phyloP scores from a whole-genome alignment of 2,797 vertebrate genomes.

The Thaleichthys pacificus region DNA sequence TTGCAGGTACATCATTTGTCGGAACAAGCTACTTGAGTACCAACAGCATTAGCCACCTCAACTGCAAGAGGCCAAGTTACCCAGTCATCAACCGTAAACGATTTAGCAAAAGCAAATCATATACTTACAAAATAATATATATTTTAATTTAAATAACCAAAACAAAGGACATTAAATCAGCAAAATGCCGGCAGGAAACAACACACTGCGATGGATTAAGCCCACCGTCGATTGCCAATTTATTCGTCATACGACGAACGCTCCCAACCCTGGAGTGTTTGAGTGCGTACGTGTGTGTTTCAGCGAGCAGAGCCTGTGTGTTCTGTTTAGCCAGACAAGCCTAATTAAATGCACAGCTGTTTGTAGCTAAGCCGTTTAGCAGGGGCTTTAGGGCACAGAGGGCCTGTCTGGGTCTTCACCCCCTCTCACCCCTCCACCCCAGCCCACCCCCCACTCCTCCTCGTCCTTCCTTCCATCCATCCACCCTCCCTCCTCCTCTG shows the following conservation, averaged over 20 bases:
- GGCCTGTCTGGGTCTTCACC: neutral
- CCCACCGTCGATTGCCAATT: neutral
- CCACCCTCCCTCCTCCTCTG: neutral
- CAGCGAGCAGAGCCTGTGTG: neutral
- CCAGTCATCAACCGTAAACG: too few species aligned
- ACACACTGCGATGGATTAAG: too few species aligned
- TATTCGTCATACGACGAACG: neutral
- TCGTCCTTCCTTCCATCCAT: neutral
- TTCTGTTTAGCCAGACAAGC: neutral
- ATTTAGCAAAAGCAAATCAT: too few species aligned
- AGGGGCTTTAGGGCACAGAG: constrained; percentile 9
- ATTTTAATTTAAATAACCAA: too few species aligned
- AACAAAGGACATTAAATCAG: too few species aligned
- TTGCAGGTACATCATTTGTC: too few species aligned
- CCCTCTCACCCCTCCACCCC: neutral
- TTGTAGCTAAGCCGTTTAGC: constrained; percentile 10
- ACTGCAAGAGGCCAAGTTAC: too few species aligned
- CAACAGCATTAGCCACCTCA: too few species aligned
- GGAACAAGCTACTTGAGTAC: too few species aligned
- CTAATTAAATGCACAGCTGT: constrained; percentile 17
- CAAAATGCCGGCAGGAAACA: too few species aligned
- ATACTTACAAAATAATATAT: too few species aligned
- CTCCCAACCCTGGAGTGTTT: neutral
- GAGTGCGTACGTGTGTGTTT: neutral
- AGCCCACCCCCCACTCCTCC: neutral